Evolutionary conservation across 2,113 vertebrate genomes (phyloP).

Genomic region (Emydura subglobosa): DNA sequence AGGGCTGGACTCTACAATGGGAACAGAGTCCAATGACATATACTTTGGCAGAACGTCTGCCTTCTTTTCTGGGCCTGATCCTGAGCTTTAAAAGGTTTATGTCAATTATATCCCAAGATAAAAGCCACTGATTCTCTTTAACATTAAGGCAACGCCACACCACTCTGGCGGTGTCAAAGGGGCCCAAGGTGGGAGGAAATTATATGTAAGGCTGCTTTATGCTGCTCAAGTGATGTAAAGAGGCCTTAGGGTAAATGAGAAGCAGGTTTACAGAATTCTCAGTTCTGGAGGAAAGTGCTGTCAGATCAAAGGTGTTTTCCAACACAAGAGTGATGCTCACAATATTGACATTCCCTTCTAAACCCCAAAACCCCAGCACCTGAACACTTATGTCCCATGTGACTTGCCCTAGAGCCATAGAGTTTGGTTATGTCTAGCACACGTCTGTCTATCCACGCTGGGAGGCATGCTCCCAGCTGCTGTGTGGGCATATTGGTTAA

Average conservation of each 20-base stretch:
- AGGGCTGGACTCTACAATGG: background rate
- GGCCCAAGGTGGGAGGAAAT: background rate
- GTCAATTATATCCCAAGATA: background rate
- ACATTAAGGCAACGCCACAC: background rate
- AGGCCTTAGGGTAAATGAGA: background rate
- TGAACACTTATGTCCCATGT: background rate
- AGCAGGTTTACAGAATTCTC: background rate
- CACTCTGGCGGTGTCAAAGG: background rate
- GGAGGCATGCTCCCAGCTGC: background rate
- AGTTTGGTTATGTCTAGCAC: background rate
- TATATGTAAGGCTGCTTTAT: background rate
- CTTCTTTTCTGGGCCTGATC: background rate
- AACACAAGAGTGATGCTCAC: background rate
- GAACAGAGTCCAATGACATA: background rate
- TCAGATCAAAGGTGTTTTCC: background rate
- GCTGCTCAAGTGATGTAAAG: background rate
- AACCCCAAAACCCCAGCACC: background rate
- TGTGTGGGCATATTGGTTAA: background rate
- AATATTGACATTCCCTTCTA: background rate
- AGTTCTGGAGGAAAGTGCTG: background rate
- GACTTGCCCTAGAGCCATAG: background rate
- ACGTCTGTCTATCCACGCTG: background rate
- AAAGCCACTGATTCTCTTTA: background rate
- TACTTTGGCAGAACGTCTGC: background rate
- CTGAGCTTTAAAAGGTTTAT: background rate